Evolutionary conservation across 1,140 invertebrate genomes (phyloP).

Genomic region (Scaptomyza hsui): DNA sequence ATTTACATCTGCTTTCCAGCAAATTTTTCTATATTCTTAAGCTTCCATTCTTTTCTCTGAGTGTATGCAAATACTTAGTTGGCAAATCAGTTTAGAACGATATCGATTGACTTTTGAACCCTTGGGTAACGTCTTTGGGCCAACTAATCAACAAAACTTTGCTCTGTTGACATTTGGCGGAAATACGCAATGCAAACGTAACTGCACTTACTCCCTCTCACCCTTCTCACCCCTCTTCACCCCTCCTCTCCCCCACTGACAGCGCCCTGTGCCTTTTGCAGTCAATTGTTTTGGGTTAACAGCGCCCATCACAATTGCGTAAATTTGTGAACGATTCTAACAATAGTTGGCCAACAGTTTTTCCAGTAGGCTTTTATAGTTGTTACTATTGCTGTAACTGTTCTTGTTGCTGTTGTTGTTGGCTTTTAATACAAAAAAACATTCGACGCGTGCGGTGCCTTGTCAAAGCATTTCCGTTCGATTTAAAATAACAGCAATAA

Average conservation of each 20-base stretch:
- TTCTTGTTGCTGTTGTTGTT: slow-evolving; percentile 13
- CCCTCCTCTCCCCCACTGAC: background rate
- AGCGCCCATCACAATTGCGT: slow-evolving; percentile 54
- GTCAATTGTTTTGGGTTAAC: slow-evolving; percentile 59
- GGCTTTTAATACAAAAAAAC: background rate
- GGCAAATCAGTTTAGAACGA: slow-evolving; percentile 47
- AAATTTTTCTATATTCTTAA: no score
- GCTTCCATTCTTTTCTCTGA: no score
- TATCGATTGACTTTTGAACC: slow-evolving; percentile 48
- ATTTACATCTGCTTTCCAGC: no score
- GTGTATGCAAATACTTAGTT: slow-evolving; percentile 68
- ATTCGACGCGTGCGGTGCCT: slow-evolving; percentile 67
- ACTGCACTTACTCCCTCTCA: slow-evolving; percentile 24
- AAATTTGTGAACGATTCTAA: slow-evolving; percentile 76
- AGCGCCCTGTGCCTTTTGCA: background rate
- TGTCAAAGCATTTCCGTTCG: slow-evolving; percentile 75
- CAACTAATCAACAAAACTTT: slow-evolving; percentile 70
- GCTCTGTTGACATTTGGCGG: slow-evolving; percentile 78
- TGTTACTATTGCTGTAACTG: slow-evolving; percentile 2
- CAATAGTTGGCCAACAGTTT: slow-evolving; percentile 78
- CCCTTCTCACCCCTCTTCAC: background rate
- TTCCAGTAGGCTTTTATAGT: background rate
- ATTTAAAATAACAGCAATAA: slow-evolving; percentile 67
- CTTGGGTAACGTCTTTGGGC: background rate
- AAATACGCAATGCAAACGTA: slow-evolving; percentile 83